phyloP scores from a whole-genome alignment of 2,888 invertebrate genomes.

The Plutella xylostella region DNA sequence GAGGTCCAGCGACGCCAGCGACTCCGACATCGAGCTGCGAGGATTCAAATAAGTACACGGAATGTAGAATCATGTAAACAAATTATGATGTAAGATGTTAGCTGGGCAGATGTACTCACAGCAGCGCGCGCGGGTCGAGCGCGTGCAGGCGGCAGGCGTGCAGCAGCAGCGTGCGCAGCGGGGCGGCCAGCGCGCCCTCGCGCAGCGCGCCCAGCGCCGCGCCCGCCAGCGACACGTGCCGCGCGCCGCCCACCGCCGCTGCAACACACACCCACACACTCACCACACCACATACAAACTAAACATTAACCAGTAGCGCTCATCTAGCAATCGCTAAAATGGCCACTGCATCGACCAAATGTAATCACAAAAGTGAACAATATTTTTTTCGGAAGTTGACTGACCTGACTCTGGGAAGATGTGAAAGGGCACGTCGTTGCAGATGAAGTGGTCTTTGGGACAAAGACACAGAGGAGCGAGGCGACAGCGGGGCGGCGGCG shows the following conservation, averaged over 20 bases:
- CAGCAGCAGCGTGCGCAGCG: conserved; percentile 80
- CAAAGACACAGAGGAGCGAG: conserved; percentile 33
- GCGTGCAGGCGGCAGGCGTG: conserved; percentile 81
- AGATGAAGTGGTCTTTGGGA: conserved; percentile 38
- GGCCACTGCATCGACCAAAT: too few relatives aligned
- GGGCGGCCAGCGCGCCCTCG: conserved; percentile 78
- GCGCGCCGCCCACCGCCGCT: conserved; percentile 13
- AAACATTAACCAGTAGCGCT: too few relatives aligned
- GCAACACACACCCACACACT: conserved; percentile 24
- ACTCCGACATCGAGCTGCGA: conserved; percentile 80
- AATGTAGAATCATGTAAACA: too few relatives aligned
- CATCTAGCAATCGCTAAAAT: too few relatives aligned
- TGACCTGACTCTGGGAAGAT: conserved; percentile 39
- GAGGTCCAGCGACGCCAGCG: conserved; percentile 81
- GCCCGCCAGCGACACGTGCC: conserved; percentile 76
- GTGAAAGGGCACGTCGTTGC: conserved; percentile 40
- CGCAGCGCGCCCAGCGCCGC: conserved; percentile 77
- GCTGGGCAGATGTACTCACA: too few relatives aligned
- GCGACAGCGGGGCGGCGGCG: conserved; percentile 23
- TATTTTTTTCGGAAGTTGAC: too few relatives aligned
- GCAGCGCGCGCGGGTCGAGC: conserved; percentile 77
- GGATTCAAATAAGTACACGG: too few relatives aligned
- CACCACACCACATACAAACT: too few relatives aligned
- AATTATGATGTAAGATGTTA: too few relatives aligned
- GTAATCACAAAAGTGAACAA: too few relatives aligned